Base-by-base conservation (phyloP, 37 sponge, comb jelly and placozoan species). In the Chondrosia reniformis region DNA sequence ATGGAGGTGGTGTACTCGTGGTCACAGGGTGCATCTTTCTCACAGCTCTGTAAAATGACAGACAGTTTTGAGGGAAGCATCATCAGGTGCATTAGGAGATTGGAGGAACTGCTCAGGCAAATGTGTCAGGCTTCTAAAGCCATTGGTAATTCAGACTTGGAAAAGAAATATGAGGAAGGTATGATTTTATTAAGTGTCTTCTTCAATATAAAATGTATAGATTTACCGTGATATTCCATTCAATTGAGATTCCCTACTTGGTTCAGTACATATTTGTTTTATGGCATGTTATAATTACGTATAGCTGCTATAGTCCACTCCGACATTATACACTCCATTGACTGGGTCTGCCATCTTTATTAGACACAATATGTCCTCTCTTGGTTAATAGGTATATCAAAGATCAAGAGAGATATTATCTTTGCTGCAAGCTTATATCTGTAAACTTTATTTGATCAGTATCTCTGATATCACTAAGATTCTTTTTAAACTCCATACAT, bases 401-500 rank as follows among this genome's bases (percentile, higher is more conserved):
- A 86, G 59, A 98, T 98, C 39, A 98, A 95, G 75, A 82, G 99
- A 84, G 99, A 98, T 81, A 98, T 98, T 84, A 96, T 93, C 30
- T 98, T 98, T 84, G 99, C 99, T 56, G 99, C 96, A 28, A 98
- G 99, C 84, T 65, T 98, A 32, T 98, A 98, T 80, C 71, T 98
- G 49, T 98, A 79, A 55, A 31, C 28, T 4, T 2, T 28, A 4
- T 17, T 56, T 24, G 58, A 56, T 24, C n/a, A 28, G n/a, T 28
- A 56, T 56, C 58, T 6, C n/a, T n/a, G n/a, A n/a, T n/a, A n/a
- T n/a, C n/a, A n/a, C n/a, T n/a, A n/a, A n/a, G n/a, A n/a, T n/a
- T n/a, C n/a, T n/a, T n/a, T n/a, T n/a, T n/a, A n/a, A n/a, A n/a
- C n/a, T n/a, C n/a, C n/a, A n/a, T n/a, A n/a, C n/a, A 49, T 10